These are phyloP conservation scores for Smutsia gigantea DNA, from an alignment of 2,797 vertebrate species.

Conservation along the genomic window DNA sequence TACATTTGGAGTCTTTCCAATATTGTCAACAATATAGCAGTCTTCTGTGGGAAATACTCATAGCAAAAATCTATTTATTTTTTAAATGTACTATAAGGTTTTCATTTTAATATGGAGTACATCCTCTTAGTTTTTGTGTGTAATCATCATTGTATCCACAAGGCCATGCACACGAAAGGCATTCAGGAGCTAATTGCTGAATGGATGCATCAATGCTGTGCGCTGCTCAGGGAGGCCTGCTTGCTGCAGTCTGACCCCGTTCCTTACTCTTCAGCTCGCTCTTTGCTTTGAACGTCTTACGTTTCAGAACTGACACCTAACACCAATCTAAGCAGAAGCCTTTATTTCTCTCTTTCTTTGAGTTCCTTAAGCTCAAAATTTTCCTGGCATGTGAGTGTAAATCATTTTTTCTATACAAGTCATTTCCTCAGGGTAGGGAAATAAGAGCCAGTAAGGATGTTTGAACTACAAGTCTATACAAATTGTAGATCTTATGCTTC, in stretches of 20 bases:
- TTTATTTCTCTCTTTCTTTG: neutral
- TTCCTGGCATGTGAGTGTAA: neutral
- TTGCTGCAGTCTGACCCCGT: neutral
- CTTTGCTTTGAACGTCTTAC: neutral
- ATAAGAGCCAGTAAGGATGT: neutral
- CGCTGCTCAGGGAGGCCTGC: neutral
- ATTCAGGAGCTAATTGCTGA: neutral
- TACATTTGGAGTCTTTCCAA: neutral
- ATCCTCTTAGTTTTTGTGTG: neutral
- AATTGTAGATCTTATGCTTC: slow-evolving; percentile 8
- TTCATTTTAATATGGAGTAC: neutral
- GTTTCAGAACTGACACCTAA: neutral
- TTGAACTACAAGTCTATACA: neutral
- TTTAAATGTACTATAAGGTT: neutral
- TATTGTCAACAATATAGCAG: neutral
- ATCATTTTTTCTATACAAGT: neutral
- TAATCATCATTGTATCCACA: too few species aligned
- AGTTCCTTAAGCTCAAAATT: neutral
- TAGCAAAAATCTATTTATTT: neutral
- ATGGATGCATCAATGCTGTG: neutral
- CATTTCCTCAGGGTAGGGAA: neutral
- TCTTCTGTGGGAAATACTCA: neutral
- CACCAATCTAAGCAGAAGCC: neutral
- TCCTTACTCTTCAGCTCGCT: neutral
- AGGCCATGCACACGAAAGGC: neutral